phyloP scores from a whole-genome alignment of 2,113 vertebrate species.

The Lycaon pictus region DNA sequence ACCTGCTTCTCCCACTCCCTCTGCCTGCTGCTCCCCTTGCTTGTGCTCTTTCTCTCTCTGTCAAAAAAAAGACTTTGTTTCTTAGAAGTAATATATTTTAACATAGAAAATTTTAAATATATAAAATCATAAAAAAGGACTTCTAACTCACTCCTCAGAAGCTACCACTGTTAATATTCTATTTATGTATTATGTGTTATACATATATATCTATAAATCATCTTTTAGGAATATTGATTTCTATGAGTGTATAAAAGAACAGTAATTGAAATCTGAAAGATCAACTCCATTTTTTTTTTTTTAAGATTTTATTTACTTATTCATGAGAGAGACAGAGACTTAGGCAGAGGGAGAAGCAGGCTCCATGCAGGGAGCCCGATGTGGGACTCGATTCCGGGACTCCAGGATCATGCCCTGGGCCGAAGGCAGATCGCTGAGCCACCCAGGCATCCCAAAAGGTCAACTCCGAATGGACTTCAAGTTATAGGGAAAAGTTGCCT shows the following conservation, averaged over 20 bases:
- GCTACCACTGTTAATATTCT: slow-evolving; percentile 8
- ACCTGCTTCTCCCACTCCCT: too few species aligned
- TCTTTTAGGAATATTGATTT: slow-evolving; percentile 54
- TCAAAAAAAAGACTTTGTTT: not conserved
- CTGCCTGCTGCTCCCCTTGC: too few species aligned
- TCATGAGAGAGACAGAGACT: too few species aligned
- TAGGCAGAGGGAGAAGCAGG: too few species aligned
- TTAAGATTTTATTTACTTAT: too few species aligned
- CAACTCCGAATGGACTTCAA: not conserved
- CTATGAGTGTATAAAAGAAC: not conserved
- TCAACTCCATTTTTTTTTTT: not conserved
- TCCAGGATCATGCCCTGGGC: too few species aligned
- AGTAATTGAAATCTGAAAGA: slow-evolving; percentile 41
- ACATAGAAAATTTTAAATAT: not conserved
- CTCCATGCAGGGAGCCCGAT: too few species aligned
- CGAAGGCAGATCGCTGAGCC: too few species aligned
- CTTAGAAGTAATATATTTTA: not conserved
- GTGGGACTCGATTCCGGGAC: too few species aligned
- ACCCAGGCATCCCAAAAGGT: not conserved
- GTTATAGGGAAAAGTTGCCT: not conserved
- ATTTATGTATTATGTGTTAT: not conserved
- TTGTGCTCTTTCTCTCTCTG: too few species aligned
- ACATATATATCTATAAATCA: not conserved
- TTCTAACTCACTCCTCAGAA: not conserved
- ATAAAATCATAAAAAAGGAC: slow-evolving; percentile 22